These are phyloP conservation scores for Steinernema hermaphroditum DNA, from an alignment of 2,888 invertebrate species.

Conservation along the genomic window DNA sequence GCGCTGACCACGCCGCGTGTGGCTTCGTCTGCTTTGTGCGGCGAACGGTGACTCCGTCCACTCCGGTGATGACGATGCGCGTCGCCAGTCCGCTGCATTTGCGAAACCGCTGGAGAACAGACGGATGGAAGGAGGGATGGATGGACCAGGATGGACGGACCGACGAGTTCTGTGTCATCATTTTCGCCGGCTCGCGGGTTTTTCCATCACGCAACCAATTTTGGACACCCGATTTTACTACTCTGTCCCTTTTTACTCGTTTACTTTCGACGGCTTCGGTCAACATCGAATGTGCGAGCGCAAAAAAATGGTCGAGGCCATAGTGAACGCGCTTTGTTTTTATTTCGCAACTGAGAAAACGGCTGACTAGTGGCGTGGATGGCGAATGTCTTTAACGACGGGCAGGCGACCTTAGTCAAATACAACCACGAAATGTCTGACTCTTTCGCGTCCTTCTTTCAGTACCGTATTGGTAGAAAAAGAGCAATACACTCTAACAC, in stretches of 20 bases:
- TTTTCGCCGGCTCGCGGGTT: neutral
- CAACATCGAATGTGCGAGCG: too few relatives aligned
- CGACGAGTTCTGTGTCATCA: too few relatives aligned
- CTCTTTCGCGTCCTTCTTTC: conserved; percentile 3
- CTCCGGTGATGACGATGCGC: conserved; percentile 15
- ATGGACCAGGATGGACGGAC: neutral
- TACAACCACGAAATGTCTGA: neutral
- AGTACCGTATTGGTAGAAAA: conserved; percentile 11
- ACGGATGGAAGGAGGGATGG: conserved; percentile 8
- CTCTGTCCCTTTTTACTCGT: too few relatives aligned
- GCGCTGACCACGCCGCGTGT: conserved; percentile 24
- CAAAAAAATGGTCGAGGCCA: neutral
- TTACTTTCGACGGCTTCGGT: too few relatives aligned
- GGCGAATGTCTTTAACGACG: conserved; percentile 28
- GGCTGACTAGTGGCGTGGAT: conserved; percentile 29
- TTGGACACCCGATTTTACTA: neutral
- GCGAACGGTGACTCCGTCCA: neutral
- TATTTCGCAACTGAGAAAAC: conserved; percentile 29
- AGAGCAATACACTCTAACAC: too few relatives aligned
- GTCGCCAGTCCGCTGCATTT: conserved; percentile 4
- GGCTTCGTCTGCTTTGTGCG: neutral
- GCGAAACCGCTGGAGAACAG: conserved; percentile 6
- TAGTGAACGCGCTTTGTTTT: conserved; percentile 22
- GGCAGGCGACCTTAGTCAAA: conserved; percentile 23
- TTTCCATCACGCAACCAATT: neutral